These are phyloP conservation scores for Crocuta crocuta DNA, from an alignment of 2,113 vertebrate genomes.

Conservation along the genomic window DNA sequence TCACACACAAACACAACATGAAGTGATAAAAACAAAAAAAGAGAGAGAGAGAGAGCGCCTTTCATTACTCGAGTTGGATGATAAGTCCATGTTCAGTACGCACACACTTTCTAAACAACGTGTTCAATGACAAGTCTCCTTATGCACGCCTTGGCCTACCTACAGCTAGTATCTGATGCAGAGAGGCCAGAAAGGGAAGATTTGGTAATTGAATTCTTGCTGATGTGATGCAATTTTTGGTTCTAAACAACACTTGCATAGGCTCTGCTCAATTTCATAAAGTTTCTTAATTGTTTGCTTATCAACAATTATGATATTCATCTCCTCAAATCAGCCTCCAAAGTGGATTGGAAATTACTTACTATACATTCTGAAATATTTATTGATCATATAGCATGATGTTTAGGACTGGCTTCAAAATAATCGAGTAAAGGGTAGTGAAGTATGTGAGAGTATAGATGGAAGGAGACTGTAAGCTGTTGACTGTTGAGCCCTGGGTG, in stretches of 20 bases:
- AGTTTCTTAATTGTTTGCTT: conserved; percentile 59
- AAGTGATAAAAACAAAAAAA: conserved; percentile 2
- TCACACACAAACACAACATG: neutral
- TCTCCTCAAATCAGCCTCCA: neutral
- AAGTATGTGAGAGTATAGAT: neutral
- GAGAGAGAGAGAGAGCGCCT: neutral
- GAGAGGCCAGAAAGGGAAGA: conserved; percentile 72
- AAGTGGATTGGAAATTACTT: neutral
- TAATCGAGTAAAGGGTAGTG: neutral
- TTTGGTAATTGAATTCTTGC: conserved; percentile 67
- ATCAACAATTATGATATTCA: neutral
- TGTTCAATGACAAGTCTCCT: conserved; percentile 53
- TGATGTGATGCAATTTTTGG: conserved; percentile 69
- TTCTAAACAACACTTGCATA: conserved; percentile 50
- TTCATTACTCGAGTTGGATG: conserved; percentile 27
- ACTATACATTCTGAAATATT: neutral
- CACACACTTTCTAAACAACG: conserved; percentile 6
- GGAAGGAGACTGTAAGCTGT: neutral
- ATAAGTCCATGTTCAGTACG: neutral
- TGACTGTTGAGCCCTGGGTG: neutral
- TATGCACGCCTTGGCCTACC: conserved; percentile 70
- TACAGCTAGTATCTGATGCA: conserved; percentile 55
- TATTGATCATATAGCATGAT: neutral
- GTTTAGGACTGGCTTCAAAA: neutral
- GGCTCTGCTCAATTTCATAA: conserved; percentile 28